phyloP scores from a whole-genome alignment of 2,113 vertebrate species.

The Ctenomys sociabilis region DNA sequence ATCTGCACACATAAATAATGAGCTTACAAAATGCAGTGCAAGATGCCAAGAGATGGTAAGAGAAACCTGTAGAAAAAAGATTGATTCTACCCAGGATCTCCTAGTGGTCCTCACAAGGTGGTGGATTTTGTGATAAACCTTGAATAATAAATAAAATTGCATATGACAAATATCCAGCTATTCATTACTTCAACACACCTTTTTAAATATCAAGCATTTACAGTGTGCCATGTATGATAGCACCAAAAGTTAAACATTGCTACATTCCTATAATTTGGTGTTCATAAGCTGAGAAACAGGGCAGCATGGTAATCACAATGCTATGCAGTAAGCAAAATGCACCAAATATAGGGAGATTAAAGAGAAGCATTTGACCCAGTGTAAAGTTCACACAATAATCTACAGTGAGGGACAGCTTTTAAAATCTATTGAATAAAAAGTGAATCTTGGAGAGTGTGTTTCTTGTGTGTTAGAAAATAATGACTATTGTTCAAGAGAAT shows the following conservation, averaged over 20 bases:
- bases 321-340: background rate
- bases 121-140: background rate
- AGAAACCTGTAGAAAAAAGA: background rate
- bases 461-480: background rate
- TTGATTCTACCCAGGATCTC: background rate
- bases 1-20: background rate
- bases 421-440: background rate
- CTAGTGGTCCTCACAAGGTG: background rate
- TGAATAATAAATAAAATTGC: slow-evolving; percentile 30
- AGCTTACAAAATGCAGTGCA: background rate
- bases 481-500: background rate
- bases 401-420: background rate
- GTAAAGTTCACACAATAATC: background rate
- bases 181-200: background rate
- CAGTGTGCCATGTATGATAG: background rate
- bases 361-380: background rate
- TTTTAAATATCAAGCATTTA: background rate
- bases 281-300: background rate
- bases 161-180: background rate
- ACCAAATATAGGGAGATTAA: background rate
- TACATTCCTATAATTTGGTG: background rate
- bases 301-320: background rate
- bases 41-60: background rate
- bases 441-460: background rate
- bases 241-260: background rate